Evolutionary conservation across 1,140 invertebrate genomes (phyloP).

Genomic region (Laodelphax striatellus): DNA sequence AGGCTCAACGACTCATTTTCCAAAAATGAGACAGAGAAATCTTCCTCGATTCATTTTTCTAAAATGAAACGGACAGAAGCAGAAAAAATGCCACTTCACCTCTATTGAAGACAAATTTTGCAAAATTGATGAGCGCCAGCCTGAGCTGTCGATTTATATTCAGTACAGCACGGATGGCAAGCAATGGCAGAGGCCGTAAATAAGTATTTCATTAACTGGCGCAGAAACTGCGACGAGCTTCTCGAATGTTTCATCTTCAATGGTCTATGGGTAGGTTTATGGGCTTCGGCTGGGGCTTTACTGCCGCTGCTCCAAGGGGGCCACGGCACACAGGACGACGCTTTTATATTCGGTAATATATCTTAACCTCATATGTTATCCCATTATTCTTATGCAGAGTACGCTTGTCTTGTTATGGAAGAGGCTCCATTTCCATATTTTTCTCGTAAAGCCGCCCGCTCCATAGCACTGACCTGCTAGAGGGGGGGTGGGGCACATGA

Average conservation of each 20-base stretch:
- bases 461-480: too few species aligned
- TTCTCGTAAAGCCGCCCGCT: not conserved
- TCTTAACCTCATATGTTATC: conserved; percentile 4
- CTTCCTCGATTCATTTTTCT: too few species aligned
- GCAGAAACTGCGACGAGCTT: not conserved
- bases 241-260: not conserved
- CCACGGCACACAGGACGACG: not conserved
- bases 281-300: not conserved
- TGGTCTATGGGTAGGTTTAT: not conserved
- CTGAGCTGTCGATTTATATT: too few species aligned
- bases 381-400: not conserved
- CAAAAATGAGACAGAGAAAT: too few species aligned
- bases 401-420: conserved; percentile 1
- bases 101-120: too few species aligned
- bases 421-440: conserved; percentile 1
- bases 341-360: conserved; percentile 1
- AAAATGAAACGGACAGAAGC: too few species aligned
- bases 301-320: not conserved
- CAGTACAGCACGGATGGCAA: too few species aligned
- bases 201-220: not conserved
- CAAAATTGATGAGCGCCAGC: too few species aligned
- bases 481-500: too few species aligned
- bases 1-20: too few species aligned
- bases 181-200: not conserved
- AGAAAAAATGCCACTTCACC: too few species aligned